phyloP scores from a whole-genome alignment of 1,140 invertebrate species.

The Pentalonia nigronervosa region DNA sequence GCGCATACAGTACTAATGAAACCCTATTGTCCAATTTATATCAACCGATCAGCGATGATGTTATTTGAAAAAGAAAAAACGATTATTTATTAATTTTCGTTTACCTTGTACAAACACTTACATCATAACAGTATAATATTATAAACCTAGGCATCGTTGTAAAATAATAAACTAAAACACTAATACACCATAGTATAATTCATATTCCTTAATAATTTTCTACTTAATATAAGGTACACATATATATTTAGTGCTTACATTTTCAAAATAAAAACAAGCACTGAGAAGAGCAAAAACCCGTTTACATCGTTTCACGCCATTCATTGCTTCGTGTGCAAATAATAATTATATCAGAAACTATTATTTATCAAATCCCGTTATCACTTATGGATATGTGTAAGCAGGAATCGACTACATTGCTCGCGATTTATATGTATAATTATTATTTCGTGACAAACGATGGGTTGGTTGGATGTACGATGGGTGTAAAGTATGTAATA shows the following conservation, averaged over 20 bases:
- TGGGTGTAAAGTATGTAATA: too few relatives aligned
- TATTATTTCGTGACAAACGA: not conserved
- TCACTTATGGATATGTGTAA: not conserved
- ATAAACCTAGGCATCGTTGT: not conserved
- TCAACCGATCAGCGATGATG: not conserved
- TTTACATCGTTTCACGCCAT: too few relatives aligned
- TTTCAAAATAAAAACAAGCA: too few relatives aligned
- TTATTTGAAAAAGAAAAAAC: not conserved
- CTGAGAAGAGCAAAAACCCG: too few relatives aligned
- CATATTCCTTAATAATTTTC: not conserved
- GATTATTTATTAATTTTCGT: not conserved
- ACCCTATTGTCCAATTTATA: not conserved
- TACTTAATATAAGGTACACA: not conserved
- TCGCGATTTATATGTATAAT: not conserved
- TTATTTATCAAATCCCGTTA: too few relatives aligned
- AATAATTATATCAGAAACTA: too few relatives aligned
- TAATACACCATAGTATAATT: not conserved
- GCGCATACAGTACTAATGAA: not conserved
- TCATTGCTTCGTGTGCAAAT: too few relatives aligned
- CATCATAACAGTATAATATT: not conserved
- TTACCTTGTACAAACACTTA: not conserved
- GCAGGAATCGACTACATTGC: not conserved
- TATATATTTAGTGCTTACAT: not conserved
- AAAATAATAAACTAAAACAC: not conserved
- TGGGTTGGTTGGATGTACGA: too few relatives aligned